Conservation (phyloP, 1,140 invertebrate genomes). For the Polyergus mexicanus region DNA sequence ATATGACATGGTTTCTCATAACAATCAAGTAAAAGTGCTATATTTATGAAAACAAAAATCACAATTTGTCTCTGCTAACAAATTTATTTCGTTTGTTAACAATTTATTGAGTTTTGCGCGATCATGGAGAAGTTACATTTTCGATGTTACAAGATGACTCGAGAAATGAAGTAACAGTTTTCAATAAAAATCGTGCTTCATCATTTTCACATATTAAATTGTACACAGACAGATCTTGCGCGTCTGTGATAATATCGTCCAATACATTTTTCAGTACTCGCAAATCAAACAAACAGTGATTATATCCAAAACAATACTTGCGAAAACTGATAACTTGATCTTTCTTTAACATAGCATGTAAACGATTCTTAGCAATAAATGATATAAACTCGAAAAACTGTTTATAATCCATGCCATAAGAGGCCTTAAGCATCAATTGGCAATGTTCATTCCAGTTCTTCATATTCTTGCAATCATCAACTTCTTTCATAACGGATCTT, state of each 20-base stretch:
- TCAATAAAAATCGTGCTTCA: constrained; percentile 71
- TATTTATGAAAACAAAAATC: constrained; percentile 15
- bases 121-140: constrained; percentile 19
- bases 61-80: neutral
- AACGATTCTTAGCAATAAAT: constrained; percentile 88
- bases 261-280: constrained; percentile 79
- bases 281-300: constrained; percentile 86
- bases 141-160: constrained; percentile 53
- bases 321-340: constrained; percentile 76
- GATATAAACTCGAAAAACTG: constrained; percentile 91
- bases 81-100: neutral
- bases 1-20: neutral
- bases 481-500: constrained; percentile 92
- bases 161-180: constrained; percentile 69
- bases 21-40: constrained; percentile 18
- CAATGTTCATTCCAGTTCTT: constrained; percentile 91
- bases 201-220: constrained; percentile 75
- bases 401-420: constrained; percentile 93
- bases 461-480: constrained; percentile 91
- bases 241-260: constrained; percentile 80
- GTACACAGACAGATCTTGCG: constrained; percentile 77
- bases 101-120: neutral
- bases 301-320: constrained; percentile 80
- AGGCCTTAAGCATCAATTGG: constrained; percentile 93
- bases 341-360: constrained; percentile 80